These are phyloP conservation scores for Prinia subflava DNA, from an alignment of 2,113 vertebrate genomes.

Conservation along the genomic window DNA sequence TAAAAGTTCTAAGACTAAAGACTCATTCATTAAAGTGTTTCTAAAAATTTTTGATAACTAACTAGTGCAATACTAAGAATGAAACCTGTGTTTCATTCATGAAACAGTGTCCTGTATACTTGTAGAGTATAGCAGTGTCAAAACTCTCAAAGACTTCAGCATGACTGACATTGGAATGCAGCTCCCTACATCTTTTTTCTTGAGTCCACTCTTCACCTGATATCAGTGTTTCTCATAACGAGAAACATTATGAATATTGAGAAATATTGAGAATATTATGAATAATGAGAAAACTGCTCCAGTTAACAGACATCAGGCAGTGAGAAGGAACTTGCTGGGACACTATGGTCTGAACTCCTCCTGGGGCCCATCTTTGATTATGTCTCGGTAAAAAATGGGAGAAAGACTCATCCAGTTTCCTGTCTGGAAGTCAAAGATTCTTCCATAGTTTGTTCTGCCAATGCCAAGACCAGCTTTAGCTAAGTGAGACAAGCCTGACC, in stretches of 20 bases:
- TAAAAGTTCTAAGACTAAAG: not conserved
- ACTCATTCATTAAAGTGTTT: not conserved
- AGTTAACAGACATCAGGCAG: not conserved
- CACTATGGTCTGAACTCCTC: accelerated
- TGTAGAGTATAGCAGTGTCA: not conserved
- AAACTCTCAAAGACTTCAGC: not conserved
- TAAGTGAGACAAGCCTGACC: not conserved
- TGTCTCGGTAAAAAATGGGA: not conserved
- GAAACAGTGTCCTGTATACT: not conserved
- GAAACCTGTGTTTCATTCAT: no score
- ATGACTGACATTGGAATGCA: not conserved
- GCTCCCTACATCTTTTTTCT: not conserved
- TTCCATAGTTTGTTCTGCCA: not conserved
- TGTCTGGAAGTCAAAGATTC: not conserved
- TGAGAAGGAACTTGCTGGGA: not conserved
- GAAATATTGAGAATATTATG: no score
- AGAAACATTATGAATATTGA: no score
- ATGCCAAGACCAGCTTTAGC: not conserved
- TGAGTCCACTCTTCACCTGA: not conserved
- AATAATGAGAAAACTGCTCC: not conserved
- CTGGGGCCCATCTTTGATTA: not conserved
- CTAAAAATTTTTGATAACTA: not conserved
- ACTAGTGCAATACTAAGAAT: not conserved
- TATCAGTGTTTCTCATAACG: not conserved
- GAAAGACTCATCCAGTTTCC: not conserved